Base-by-base conservation (phyloP, 1,140 invertebrate genomes). In the Diachasmimorpha longicaudata region DNA sequence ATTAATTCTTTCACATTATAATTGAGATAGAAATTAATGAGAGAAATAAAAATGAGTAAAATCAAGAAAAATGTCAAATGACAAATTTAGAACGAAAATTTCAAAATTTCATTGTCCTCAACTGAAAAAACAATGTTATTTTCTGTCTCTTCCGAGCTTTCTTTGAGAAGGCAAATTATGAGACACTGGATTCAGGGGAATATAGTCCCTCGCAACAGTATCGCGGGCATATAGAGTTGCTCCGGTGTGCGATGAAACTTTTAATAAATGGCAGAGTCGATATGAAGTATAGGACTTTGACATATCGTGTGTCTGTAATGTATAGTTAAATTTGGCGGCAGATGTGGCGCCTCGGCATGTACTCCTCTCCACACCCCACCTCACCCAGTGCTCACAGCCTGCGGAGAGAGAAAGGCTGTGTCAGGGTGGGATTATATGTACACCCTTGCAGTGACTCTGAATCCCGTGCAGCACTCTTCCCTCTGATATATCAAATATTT, bases 241-340 rank as follows among this genome's bases (percentile, higher is more conserved):
- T 63, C 23, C 82, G 78, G 76, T 78, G 79, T 79, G 84, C 87
- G 87, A 88, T 88, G 88, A 88, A 89, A 89, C 87, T 89, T 89
- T 88, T 89, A 89, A 89, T 88, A 89, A 89, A 89, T 89, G 88
- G 88, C 86, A 79, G 82, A 89, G 88, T 88, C 88, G 88, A 89
- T 89, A 89, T 89, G 87, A 88, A 89, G 87, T 88, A 88, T 89
- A 88, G 87, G 87, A 89, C 87, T 89, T 89, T 89, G 88, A 89
- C 88, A 88, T 89, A 89, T 89, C 88, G 87, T 86, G 86, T 88
- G 88, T 89, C 88, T 88, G 88, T 88, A 89, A 89, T 89, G 88
- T 89, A 89, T 89, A 89, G 88, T 89, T 89, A 88, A 88, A 89
- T 88, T 87, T 89, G 87, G 88, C 85, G 81, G 85, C 88, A 89